Percentiles rank a stretch among this genome's conserved stretches.
Conservation (phyloP, 2,113 vertebrate species). For the Gulo gulo region DNA sequence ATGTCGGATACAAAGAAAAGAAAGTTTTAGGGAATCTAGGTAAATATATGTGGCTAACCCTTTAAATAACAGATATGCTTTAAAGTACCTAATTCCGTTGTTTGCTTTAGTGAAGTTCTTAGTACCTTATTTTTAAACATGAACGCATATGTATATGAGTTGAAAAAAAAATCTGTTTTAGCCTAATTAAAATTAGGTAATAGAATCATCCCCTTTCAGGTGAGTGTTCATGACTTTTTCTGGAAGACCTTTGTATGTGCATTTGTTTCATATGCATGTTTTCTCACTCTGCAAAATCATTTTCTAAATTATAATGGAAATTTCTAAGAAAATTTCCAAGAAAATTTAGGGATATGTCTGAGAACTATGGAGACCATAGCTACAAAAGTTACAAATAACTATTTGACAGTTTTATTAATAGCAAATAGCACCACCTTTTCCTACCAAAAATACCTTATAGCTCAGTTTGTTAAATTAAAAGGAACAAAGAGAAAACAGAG, state of each 20-base stretch:
- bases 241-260: background rate
- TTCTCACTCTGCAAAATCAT: background rate
- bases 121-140: background rate
- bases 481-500: background rate
- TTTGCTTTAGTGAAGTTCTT: background rate
- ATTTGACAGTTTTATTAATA: background rate
- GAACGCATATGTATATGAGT: background rate
- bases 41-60: background rate
- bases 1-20: background rate
- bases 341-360: background rate
- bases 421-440: background rate
- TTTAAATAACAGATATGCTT: background rate
- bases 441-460: background rate
- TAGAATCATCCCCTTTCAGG: background rate
- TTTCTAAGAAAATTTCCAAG: background rate
- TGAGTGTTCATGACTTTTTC: background rate
- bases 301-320: background rate
- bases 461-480: background rate
- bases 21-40: background rate
- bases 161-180: background rate
- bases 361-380: background rate
- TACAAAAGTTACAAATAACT: background rate
- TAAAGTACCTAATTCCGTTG: background rate
- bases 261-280: background rate
- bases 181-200: background rate